These are phyloP conservation scores for Carettochelys insculpta DNA, from an alignment of 2,113 vertebrate genomes.

Conservation along the genomic window DNA sequence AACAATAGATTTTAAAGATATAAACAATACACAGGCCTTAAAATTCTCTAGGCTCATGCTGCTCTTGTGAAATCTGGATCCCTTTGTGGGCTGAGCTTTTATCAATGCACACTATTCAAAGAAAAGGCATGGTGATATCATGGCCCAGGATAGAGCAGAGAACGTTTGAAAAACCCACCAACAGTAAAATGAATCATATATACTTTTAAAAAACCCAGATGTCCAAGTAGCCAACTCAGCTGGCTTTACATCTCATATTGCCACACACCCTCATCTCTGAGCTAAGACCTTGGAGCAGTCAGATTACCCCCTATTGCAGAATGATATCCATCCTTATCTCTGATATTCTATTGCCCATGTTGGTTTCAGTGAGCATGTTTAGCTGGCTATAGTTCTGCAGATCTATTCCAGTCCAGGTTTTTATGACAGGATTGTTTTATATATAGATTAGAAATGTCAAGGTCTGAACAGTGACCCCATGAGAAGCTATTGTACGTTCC, in stretches of 20 bases:
- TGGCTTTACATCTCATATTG: background rate
- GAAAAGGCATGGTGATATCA: background rate
- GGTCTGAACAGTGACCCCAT: background rate
- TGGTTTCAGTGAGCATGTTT: background rate
- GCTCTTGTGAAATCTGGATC: background rate
- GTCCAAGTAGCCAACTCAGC: background rate
- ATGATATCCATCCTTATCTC: background rate
- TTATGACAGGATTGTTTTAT: background rate
- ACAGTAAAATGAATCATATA: background rate
- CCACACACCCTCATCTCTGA: background rate
- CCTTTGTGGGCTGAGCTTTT: accelerated
- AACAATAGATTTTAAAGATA: background rate
- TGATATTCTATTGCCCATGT: background rate
- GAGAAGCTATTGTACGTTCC: background rate
- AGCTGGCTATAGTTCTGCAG: background rate
- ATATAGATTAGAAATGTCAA: background rate
- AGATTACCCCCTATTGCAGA: background rate
- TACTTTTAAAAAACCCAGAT: background rate
- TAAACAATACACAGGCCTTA: background rate
- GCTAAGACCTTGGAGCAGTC: background rate
- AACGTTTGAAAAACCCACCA: background rate
- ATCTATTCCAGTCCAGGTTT: background rate
- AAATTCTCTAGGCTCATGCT: background rate
- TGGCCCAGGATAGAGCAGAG: background rate
- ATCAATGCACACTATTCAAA: background rate